Evolutionary conservation across 1,140 invertebrate species (phyloP).

Genomic region (Drosophila grimshawi): DNA sequence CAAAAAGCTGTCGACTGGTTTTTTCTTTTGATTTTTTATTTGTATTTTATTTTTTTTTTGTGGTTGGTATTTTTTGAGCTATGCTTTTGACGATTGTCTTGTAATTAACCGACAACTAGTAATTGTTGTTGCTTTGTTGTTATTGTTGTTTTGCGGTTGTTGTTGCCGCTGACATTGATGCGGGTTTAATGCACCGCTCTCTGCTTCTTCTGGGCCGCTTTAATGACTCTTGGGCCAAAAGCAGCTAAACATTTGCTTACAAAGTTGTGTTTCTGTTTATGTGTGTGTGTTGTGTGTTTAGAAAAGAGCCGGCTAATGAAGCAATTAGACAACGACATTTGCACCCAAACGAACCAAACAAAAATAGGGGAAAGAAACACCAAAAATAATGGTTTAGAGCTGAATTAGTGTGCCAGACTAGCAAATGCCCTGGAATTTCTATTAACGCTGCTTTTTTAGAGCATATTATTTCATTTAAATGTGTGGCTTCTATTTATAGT

Average conservation of each 20-base stretch:
- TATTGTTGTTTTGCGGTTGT: slow-evolving; percentile 44
- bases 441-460: too few species aligned
- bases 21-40: slow-evolving; percentile 22
- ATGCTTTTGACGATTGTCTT: slow-evolving; percentile 62
- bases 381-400: slow-evolving; percentile 1
- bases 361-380: not conserved
- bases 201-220: slow-evolving; percentile 22
- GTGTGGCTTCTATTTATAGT: too few species aligned
- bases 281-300: not conserved
- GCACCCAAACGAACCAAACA: not conserved
- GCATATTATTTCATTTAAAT: too few species aligned
- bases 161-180: slow-evolving; percentile 64
- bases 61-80: slow-evolving; percentile 35
- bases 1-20: slow-evolving; percentile 63
- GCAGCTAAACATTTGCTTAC: slow-evolving; percentile 40
- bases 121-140: slow-evolving; percentile 34
- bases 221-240: slow-evolving; percentile 37
- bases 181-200: slow-evolving; percentile 69
- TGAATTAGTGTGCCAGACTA: not conserved
- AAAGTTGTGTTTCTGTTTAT: not conserved
- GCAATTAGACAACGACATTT: slow-evolving; percentile 45
- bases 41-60: too few species aligned
- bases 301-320: slow-evolving; percentile 40
- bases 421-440: not conserved
- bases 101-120: slow-evolving; percentile 63